These are phyloP conservation scores for Tangara arthus DNA, from an alignment of 2,797 vertebrate genomes.

Conservation along the genomic window DNA sequence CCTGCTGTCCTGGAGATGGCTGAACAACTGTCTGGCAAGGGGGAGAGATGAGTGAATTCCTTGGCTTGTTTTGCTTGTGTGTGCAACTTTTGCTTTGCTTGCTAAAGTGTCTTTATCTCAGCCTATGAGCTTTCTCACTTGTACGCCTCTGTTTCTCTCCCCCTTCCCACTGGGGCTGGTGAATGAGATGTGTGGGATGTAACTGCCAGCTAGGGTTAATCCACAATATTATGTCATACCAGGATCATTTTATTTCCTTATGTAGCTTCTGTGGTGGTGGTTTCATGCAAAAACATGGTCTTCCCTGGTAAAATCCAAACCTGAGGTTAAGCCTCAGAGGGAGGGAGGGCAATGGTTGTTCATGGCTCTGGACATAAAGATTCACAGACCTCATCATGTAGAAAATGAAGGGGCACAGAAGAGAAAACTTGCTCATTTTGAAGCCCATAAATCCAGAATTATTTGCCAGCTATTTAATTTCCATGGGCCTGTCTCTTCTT, in stretches of 20 bases:
- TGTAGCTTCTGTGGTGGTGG: rapidly evolving
- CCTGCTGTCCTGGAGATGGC: background rate
- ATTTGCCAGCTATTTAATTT: background rate
- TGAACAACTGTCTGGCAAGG: background rate
- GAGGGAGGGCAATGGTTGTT: background rate
- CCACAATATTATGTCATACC: background rate
- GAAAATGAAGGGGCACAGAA: background rate
- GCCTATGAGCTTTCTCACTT: background rate
- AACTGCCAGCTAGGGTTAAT: background rate
- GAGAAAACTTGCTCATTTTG: background rate
- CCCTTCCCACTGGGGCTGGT: too few species aligned
- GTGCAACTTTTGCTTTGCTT: background rate
- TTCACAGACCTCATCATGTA: background rate
- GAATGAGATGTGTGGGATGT: background rate
- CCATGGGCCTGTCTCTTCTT: background rate
- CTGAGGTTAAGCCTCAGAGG: background rate
- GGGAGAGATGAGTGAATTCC: background rate
- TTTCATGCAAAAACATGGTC: background rate
- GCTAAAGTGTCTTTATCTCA: background rate
- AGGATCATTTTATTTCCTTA: background rate
- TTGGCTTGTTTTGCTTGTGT: background rate
- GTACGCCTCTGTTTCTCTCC: background rate
- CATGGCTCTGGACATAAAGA: background rate
- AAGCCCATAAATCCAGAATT: background rate
- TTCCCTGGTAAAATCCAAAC: background rate